Evolutionary conservation across 1,140 invertebrate species (phyloP), one percentile per base, ranked within the genome.

Genomic region (Danaus plexippus): DNA sequence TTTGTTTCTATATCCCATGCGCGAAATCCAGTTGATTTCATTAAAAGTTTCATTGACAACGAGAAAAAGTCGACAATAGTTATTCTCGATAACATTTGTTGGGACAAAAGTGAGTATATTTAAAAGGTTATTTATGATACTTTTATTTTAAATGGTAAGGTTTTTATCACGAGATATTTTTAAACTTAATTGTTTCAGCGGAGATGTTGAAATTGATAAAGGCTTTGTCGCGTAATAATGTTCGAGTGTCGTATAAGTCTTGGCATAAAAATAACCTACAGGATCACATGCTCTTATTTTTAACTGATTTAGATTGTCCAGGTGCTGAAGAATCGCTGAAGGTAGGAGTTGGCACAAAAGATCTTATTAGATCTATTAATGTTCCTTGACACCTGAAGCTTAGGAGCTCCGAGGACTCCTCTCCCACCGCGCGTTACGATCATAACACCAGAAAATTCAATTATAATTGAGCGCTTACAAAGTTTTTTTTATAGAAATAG

Each of bases 31-130:
- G 54, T 73, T 5, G 45, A 67, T 60, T 77, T 80, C 54, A 61
- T 83, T 12, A 68, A 59, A 60, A 57, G 60, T 11, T 83, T 59
- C 43, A 55, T 80, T 11, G 15, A 58, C 44, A 80, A 83, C 52
- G 80, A 83, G 64, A 47, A 61, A 6, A 70, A 62, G 54, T 65
- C 76, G 1, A 78, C 75, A 0, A 52, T 59, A 59, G 53, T 80
- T 11, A 58, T 73, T 10, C 64, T 59, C 22, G 52, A 52, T 18
- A 56, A 64, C 51, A 59, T 76, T 32, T 79, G 76, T 56, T 83
- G 80, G 77, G 57, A 52, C 3, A 64, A 57, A 18, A 53, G 80
- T 83, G 57, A 69, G 70, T 69, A 42, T 11, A 8, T 32, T 32
- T 32, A 32, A 32, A 22, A 22, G 18, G 6, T 22, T 22, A 22